Conservation (phyloP, 1,140 invertebrate genomes). For the Galendromus occidentalis region DNA sequence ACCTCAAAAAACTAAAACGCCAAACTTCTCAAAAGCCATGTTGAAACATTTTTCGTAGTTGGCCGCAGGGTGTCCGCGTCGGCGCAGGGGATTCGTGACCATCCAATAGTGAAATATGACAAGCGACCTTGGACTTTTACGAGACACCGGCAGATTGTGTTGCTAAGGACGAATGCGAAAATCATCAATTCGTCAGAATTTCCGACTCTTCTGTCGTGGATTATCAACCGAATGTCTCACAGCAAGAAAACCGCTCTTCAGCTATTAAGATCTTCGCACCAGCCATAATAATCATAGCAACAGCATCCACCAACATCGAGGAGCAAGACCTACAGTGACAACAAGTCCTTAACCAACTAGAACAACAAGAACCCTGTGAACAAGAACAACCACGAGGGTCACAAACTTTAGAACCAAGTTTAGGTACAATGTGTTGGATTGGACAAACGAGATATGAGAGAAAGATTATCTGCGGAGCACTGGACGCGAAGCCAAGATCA, state of each 20-base stretch:
- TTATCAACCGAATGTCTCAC: too few relatives aligned
- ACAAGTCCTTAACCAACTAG: background rate
- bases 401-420: background rate
- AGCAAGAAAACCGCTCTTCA: too few relatives aligned
- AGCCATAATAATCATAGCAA: background rate
- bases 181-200: too few relatives aligned
- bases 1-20: too few relatives aligned
- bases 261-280: too few relatives aligned
- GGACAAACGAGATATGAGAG: background rate
- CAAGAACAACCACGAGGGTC: background rate
- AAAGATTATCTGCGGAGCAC: constrained; percentile 9
- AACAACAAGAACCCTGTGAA: background rate
- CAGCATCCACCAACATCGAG: background rate
- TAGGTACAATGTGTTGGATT: background rate
- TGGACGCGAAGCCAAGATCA: background rate
- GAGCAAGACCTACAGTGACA: background rate
- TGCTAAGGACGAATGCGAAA: too few relatives aligned
- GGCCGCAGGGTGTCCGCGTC: constrained; percentile 7
- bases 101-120: constrained; percentile 11
- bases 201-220: too few relatives aligned
- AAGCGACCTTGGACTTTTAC: constrained; percentile 11
- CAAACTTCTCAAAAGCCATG: too few relatives aligned
- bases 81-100: constrained; percentile 9
- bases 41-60: too few relatives aligned
- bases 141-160: background rate